Conservation (phyloP, 2,797 vertebrate genomes). For the Micrastur ruficollis region DNA sequence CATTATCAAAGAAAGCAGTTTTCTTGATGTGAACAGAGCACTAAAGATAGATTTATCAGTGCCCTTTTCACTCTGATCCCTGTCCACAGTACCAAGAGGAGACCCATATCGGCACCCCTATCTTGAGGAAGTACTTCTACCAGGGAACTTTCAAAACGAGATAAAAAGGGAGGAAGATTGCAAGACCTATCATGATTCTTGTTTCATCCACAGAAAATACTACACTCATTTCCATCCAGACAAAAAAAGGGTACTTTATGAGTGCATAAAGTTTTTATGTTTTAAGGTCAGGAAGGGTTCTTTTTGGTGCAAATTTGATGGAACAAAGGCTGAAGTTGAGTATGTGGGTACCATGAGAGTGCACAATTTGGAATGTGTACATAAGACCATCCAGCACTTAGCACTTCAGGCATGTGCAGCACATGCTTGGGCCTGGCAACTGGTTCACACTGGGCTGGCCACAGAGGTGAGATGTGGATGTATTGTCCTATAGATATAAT, state of each 20-base stretch:
- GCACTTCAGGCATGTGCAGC: neutral
- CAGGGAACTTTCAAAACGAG: neutral
- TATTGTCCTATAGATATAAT: neutral
- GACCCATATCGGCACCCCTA: neutral
- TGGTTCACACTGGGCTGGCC: neutral
- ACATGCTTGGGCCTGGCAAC: neutral
- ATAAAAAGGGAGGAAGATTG: neutral
- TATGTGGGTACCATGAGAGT: neutral
- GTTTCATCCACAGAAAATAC: neutral
- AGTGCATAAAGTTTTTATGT: neutral
- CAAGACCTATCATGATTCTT: neutral
- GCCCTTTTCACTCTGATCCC: constrained; percentile 1
- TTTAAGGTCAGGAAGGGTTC: neutral
- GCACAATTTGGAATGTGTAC: neutral
- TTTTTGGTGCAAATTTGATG: neutral
- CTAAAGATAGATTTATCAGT: neutral
- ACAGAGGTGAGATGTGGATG: neutral
- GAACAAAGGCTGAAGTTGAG: neutral
- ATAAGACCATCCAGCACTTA: neutral
- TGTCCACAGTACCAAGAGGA: neutral
- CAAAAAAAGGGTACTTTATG: neutral
- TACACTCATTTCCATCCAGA: neutral
- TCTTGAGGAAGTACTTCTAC: neutral
- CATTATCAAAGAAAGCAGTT: constrained; percentile 55
- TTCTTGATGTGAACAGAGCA: constrained; percentile 30